Percentiles rank a stretch among this genome's conserved stretches.
Evolutionary conservation across 1,140 invertebrate genomes (phyloP).

Genomic region (Drosophila rufa): DNA sequence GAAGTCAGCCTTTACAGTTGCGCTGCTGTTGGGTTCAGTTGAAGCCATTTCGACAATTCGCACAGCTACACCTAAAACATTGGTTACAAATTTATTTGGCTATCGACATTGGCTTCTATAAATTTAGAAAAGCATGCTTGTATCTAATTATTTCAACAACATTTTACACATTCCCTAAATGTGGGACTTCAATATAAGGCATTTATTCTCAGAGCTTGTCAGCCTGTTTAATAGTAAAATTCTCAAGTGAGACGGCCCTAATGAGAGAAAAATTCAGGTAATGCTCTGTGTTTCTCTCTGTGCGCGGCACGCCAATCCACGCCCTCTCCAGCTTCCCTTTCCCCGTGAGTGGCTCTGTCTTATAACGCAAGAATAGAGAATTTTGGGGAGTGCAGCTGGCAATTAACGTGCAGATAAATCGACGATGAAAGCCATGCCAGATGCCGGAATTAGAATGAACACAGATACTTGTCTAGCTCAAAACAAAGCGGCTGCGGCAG

Average conservation of each 20-base stretch:
- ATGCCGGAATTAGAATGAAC: conserved; percentile 5
- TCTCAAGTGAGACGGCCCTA: too few relatives aligned
- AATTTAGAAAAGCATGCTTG: too few relatives aligned
- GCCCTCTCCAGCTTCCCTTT: background rate
- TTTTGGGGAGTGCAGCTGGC: conserved; percentile 2
- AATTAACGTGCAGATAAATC: background rate
- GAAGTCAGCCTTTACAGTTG: conserved; percentile 8
- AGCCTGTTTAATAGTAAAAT: too few relatives aligned
- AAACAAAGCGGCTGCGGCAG: conserved; percentile 20
- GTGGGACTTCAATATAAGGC: too few relatives aligned
- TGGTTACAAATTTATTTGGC: too few relatives aligned
- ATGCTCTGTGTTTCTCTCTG: background rate
- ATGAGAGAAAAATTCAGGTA: background rate
- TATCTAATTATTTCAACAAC: too few relatives aligned
- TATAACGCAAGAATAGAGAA: background rate
- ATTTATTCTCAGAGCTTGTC: too few relatives aligned
- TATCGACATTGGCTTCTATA: too few relatives aligned
- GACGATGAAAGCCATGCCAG: conserved; percentile 4
- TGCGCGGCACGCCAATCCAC: background rate
- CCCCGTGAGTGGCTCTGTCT: background rate
- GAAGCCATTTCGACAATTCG: conserved; percentile 9
- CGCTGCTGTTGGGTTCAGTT: background rate
- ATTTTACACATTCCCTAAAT: too few relatives aligned
- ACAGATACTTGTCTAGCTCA: conserved; percentile 3
- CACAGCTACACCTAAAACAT: background rate